Evolutionary conservation across 2,113 vertebrate species (phyloP).

Genomic region (Propithecus coquereli): DNA sequence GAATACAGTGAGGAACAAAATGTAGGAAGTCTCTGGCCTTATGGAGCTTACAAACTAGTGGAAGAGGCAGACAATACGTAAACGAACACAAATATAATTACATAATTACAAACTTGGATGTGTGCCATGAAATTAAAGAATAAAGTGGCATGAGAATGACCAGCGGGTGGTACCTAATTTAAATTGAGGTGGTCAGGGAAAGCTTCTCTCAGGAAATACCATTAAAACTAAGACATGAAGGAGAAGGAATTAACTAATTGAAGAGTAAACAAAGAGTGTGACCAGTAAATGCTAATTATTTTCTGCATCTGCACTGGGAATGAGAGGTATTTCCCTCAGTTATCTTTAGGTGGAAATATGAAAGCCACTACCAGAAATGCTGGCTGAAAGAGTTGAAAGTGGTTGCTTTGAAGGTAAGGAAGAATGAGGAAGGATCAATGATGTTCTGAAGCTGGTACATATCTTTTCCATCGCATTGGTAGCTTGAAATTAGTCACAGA

Average conservation of each 20-base stretch:
- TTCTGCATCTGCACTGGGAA: background rate
- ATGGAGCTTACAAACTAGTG: background rate
- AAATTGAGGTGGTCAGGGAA: slow-evolving; percentile 7
- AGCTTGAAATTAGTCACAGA: background rate
- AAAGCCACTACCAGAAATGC: background rate
- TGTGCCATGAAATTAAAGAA: slow-evolving; percentile 35
- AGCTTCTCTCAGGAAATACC: slow-evolving; percentile 9
- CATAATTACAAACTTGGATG: slow-evolving; percentile 30
- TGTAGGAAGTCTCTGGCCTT: background rate
- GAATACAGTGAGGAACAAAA: background rate
- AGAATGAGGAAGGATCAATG: background rate
- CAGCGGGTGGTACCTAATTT: background rate
- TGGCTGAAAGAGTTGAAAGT: background rate
- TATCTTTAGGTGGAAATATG: background rate
- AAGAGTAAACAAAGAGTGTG: background rate
- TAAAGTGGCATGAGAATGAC: background rate
- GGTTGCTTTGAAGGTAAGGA: background rate
- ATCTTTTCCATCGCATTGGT: background rate
- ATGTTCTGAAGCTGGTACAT: background rate
- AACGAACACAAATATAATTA: slow-evolving; percentile 36
- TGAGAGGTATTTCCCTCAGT: background rate
- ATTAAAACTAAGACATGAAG: slow-evolving; percentile 18
- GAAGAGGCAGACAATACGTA: slow-evolving; percentile 18
- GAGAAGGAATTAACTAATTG: slow-evolving; percentile 34
- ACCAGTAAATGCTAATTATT: background rate